phyloP scores from a whole-genome alignment of 2,888 invertebrate genomes.

The Amorpha juglandis region DNA sequence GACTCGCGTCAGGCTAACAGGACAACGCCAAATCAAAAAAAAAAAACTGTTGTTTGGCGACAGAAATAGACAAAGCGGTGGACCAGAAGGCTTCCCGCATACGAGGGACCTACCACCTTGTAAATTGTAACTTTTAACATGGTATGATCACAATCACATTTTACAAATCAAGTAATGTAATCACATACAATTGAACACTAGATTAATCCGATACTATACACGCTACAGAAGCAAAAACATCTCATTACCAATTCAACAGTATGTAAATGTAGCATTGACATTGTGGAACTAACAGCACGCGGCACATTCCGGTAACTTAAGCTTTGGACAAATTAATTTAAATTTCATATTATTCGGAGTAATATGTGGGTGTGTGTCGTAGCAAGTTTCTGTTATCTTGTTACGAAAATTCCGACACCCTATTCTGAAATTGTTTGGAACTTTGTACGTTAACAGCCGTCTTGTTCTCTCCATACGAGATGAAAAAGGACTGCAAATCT shows the following conservation, averaged over 20 bases:
- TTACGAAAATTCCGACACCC: conserved; percentile 40
- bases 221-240: background rate
- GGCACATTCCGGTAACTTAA: conserved; percentile 28
- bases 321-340: conserved; percentile 42
- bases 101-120: too few species aligned
- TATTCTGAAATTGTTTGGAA: conserved; percentile 33
- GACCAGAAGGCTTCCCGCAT: too few species aligned
- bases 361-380: conserved; percentile 33
- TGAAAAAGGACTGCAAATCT: conserved; percentile 32
- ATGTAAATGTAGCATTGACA: conserved; percentile 25
- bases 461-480: conserved; percentile 27
- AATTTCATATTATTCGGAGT: conserved; percentile 40
- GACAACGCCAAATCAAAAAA: too few species aligned
- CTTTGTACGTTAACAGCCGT: conserved; percentile 29
- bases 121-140: too few species aligned
- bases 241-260: conserved; percentile 16
- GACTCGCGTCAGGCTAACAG: too few species aligned
- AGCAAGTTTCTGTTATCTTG: conserved; percentile 42
- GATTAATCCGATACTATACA: too few species aligned
- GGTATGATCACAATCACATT: too few species aligned
- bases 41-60: too few species aligned
- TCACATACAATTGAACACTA: too few species aligned
- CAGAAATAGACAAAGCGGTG: too few species aligned
- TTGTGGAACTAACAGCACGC: conserved; percentile 17
- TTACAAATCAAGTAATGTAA: too few species aligned